phyloP scores from a whole-genome alignment of 2,888 invertebrate species.

The Tenthredo amoena region DNA sequence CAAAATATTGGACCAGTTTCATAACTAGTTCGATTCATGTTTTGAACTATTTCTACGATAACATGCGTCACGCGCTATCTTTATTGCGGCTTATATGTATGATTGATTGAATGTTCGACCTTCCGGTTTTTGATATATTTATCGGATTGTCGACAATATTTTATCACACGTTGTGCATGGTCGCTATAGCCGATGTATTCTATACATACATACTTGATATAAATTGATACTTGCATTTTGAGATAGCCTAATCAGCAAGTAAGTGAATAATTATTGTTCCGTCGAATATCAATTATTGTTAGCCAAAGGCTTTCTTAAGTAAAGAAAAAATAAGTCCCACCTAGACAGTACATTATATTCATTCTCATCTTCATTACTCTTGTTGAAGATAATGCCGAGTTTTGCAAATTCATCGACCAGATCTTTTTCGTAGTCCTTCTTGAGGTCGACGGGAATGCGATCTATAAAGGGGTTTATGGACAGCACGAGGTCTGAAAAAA shows the following conservation, averaged over 20 bases:
- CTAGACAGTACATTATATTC: conserved; percentile 77
- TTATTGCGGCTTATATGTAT: too few species aligned
- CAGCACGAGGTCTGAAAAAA: conserved; percentile 71
- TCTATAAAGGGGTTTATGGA: conserved; percentile 86
- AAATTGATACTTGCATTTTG: background rate
- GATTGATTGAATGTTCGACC: too few species aligned
- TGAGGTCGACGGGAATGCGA: conserved; percentile 81
- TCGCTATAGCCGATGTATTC: too few species aligned
- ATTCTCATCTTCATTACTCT: conserved; percentile 74
- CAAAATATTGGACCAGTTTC: too few species aligned
- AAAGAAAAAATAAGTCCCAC: conserved; percentile 70
- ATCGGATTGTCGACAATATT: too few species aligned
- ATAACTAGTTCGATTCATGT: too few species aligned
- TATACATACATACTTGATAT: background rate
- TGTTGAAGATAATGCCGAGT: conserved; percentile 76
- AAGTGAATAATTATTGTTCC: background rate
- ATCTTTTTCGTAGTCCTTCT: conserved; percentile 83
- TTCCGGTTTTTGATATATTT: too few species aligned
- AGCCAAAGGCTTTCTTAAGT: conserved; percentile 65
- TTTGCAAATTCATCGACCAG: conserved; percentile 79
- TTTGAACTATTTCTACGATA: too few species aligned
- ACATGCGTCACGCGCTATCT: too few species aligned
- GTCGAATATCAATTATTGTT: background rate
- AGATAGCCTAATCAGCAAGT: too few species aligned
- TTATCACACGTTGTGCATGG: too few species aligned